phyloP scores from a whole-genome alignment of 2,113 vertebrate genomes.

The Otis tarda region DNA sequence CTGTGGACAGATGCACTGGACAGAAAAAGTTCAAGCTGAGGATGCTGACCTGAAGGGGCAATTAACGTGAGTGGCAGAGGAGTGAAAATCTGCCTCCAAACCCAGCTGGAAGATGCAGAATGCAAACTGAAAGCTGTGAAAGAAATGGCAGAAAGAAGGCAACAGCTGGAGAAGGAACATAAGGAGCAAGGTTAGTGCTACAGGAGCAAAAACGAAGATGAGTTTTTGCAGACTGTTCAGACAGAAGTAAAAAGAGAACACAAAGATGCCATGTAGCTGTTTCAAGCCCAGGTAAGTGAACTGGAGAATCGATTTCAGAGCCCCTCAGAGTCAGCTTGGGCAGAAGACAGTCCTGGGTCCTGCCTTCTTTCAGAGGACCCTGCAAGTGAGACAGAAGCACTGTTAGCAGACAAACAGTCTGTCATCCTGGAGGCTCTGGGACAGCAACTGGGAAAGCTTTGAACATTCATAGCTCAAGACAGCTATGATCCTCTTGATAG shows the following conservation, averaged over 20 bases:
- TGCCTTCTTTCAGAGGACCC: background rate
- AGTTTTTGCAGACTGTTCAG: slow-evolving; percentile 69
- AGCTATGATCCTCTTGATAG: background rate
- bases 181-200: slow-evolving; percentile 80
- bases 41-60: slow-evolving; percentile 79
- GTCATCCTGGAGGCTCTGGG: background rate
- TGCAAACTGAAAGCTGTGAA: slow-evolving; percentile 81
- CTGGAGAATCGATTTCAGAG: background rate
- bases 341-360: background rate
- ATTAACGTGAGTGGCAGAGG: slow-evolving; percentile 78
- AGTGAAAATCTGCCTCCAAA: slow-evolving; percentile 80
- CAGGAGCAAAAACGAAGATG: slow-evolving; percentile 82
- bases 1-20: slow-evolving; percentile 63
- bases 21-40: slow-evolving; percentile 76
- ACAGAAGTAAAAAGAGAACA: background rate
- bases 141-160: slow-evolving; percentile 82
- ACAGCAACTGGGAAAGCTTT: rapidly evolving
- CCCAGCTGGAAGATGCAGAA: slow-evolving; percentile 82
- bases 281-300: background rate
- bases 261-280: background rate
- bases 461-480: background rate
- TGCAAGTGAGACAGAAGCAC: background rate
- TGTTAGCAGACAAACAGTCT: background rate
- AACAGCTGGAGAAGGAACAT: slow-evolving; percentile 85
- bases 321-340: background rate